Percentiles rank a stretch among this genome's conserved stretches.
Evolutionary conservation across 1,140 invertebrate genomes (phyloP).

Genomic region (Bicyclus anynana): DNA sequence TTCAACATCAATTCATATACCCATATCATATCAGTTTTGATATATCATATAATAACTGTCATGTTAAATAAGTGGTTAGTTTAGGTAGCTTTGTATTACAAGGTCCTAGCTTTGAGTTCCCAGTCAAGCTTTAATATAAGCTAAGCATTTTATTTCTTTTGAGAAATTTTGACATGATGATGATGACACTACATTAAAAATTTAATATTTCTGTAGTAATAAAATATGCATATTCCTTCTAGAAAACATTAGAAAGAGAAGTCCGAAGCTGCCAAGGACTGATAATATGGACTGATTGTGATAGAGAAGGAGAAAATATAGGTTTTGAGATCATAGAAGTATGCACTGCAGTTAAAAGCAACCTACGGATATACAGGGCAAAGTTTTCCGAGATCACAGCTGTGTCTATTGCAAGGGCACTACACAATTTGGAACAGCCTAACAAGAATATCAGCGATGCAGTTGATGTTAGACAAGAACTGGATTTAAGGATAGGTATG

Average conservation of each 20-base stretch:
- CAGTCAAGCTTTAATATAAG: too few relatives aligned
- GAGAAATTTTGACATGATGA: too few relatives aligned
- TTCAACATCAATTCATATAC: too few relatives aligned
- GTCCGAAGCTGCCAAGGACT: conserved; percentile 86
- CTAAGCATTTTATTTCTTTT: too few relatives aligned
- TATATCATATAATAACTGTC: too few relatives aligned
- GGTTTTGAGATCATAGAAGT: conserved; percentile 98
- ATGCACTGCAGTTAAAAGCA: conserved; percentile 88
- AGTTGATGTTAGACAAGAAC: conserved; percentile 95
- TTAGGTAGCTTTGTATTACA: neutral
- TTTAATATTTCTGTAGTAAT: neutral
- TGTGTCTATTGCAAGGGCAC: conserved; percentile 86
- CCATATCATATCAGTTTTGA: too few relatives aligned
- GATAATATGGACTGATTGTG: conserved; percentile 99
- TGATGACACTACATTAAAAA: too few relatives aligned
- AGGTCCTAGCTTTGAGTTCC: too few relatives aligned
- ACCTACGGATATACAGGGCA: conserved; percentile 89
- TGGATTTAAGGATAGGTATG: conserved; percentile 97
- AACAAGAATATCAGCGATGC: conserved; percentile 94
- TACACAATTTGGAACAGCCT: conserved; percentile 87
- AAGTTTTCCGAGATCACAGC: conserved; percentile 98
- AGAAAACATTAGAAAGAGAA: conserved; percentile 92
- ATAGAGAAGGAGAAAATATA: conserved; percentile 99
- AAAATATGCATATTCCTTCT: conserved; percentile 32
- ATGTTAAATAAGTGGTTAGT: too few relatives aligned